A percentile compares a stretch with the other conserved stretches of the same genome.
Conservation (phyloP, 2,888 invertebrate species). For the Zygogramma bicolorata region DNA sequence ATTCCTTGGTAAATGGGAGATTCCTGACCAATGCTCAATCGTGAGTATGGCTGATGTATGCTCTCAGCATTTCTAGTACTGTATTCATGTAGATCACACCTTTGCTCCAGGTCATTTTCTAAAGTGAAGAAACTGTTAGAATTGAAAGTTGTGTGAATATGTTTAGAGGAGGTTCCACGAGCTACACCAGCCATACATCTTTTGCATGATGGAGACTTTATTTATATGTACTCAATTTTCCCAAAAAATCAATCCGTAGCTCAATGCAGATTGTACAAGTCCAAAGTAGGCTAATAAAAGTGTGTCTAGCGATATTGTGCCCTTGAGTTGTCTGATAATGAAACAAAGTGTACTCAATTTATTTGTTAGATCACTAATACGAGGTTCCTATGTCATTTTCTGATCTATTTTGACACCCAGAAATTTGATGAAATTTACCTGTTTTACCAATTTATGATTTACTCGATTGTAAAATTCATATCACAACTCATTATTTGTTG, state of each 20-base stretch:
- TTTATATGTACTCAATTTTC: conserved; percentile 11
- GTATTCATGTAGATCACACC: conserved; percentile 4
- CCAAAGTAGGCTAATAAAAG: conserved; percentile 17
- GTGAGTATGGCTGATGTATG: conserved; percentile 12
- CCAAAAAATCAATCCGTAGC: conserved; percentile 21
- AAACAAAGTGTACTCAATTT: conserved; percentile 10
- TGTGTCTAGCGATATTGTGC: conserved; percentile 14
- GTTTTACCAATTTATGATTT: not conserved
- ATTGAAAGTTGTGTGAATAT: conserved; percentile 9
- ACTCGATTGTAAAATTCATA: too few species aligned
- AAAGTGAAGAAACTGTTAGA: conserved; percentile 4
- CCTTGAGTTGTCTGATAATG: conserved; percentile 14
- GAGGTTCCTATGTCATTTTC: conserved; percentile 13
- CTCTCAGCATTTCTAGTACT: conserved; percentile 12
- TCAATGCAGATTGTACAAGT: conserved; percentile 19
- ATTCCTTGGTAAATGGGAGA: conserved; percentile 7
- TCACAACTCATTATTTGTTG: not conserved
- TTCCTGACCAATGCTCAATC: too few species aligned
- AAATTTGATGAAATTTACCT: too few species aligned
- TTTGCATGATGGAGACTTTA: conserved; percentile 21
- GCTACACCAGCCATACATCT: conserved; percentile 16
- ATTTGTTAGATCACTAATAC: not conserved
- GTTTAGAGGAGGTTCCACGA: conserved; percentile 7
- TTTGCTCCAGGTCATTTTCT: conserved; percentile 3
- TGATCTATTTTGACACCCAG: conserved; percentile 13